These are phyloP conservation scores for Chorisops tibialis DNA, from an alignment of 2,888 invertebrate genomes.

Conservation along the genomic window DNA sequence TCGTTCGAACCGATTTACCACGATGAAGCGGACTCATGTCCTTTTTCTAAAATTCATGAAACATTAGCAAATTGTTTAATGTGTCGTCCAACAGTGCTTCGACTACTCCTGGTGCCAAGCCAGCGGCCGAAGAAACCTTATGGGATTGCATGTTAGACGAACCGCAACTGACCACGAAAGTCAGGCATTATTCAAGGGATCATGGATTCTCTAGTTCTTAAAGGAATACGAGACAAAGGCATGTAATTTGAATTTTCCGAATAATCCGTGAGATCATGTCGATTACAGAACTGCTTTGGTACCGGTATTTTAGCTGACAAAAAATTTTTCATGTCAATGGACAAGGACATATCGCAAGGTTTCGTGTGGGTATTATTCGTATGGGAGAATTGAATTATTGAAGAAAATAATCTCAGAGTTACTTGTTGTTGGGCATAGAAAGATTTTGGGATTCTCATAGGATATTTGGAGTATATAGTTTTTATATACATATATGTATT, in stretches of 20 bases:
- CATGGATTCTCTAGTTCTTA: not conserved
- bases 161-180: not conserved
- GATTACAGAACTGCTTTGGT: not conserved
- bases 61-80: not conserved
- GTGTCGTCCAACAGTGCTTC: not conserved
- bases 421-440: no score
- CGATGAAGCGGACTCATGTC: not conserved
- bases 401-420: no score
- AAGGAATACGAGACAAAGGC: not conserved
- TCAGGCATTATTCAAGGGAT: conserved; percentile 1
- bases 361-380: no score
- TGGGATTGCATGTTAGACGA: not conserved
- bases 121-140: no score
- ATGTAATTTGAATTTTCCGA: conserved; percentile 1
- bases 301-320: not conserved
- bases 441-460: no score
- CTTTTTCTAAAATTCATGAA: conserved; percentile 2
- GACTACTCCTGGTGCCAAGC: no score
- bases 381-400: no score
- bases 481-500: no score
- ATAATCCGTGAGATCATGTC: conserved; percentile 5
- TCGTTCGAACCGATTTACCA: no score
- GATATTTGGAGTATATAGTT: no score
- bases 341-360: not conserved
- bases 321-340: not conserved